Percentiles rank a stretch among this genome's conserved stretches.
These are phyloP conservation scores for Sturnira hondurensis DNA, from an alignment of 2,113 vertebrate genomes.

Conservation along the genomic window DNA sequence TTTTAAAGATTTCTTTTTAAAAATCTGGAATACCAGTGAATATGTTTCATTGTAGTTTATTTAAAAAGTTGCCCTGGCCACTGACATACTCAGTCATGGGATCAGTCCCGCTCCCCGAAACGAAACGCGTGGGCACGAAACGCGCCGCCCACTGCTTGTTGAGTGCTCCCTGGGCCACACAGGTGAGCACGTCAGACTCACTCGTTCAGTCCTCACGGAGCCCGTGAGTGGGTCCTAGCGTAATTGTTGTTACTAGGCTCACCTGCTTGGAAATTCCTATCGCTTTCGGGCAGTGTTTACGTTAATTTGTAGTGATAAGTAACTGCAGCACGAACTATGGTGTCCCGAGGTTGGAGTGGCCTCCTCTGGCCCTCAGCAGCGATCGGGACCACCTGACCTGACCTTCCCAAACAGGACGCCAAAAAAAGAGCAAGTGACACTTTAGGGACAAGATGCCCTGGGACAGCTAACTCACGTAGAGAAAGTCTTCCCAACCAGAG, in stretches of 20 bases:
- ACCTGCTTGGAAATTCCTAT: neutral
- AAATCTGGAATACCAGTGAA: neutral
- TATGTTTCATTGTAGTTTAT: neutral
- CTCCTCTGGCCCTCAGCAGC: neutral
- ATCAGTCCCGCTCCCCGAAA: neutral
- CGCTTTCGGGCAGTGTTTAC: neutral
- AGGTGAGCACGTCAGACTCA: neutral
- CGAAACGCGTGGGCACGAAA: too few relatives aligned
- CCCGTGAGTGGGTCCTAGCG: neutral
- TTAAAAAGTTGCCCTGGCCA: neutral
- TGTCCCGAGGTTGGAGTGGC: too few relatives aligned
- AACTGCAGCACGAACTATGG: neutral
- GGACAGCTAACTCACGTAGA: neutral
- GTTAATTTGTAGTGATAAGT: neutral
- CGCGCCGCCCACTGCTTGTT: neutral
- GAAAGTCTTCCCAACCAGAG: neutral
- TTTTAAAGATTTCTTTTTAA: neutral
- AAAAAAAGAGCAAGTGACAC: neutral
- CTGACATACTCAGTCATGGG: neutral
- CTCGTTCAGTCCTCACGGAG: too few relatives aligned
- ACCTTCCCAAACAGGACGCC: neutral
- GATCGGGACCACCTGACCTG: neutral
- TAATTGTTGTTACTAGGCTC: neutral
- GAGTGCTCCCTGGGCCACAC: fast-evolving
- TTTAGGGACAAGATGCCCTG: neutral